Evolutionary conservation across 2,888 invertebrate genomes (phyloP), one percentile per base, ranked within the genome.

Genomic region (Frankliniella intonsa): DNA sequence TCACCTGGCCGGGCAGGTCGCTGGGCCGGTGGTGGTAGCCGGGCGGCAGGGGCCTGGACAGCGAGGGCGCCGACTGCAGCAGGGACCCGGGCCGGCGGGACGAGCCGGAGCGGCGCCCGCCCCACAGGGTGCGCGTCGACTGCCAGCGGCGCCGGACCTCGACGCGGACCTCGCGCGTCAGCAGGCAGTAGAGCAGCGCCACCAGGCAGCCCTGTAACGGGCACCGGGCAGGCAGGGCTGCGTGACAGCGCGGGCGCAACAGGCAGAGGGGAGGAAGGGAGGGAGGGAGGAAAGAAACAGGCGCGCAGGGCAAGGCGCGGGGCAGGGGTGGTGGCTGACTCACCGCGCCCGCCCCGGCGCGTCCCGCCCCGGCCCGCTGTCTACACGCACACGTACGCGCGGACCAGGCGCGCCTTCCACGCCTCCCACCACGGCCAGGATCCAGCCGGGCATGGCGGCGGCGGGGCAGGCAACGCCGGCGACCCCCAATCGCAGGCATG

Each of bases 171-270:
- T 93, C 92, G 65, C 90, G 90, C 85, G 92, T 92, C 83, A 92
- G 85, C 82, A 93, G 88, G 86, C 93, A 93, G 86, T 92, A 93
- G 11, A 92, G 88, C 11, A 92, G 85, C 8, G 92, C 91, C 51
- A 92, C 91, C 83, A 92, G 90, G 80, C 90, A 89, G 19, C 92
- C 92, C 92, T 92, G 86, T 82, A 87, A 87, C 19, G 83, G 82
- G 50, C 38, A 5, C 3, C 38, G 38, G 5, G 38, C 38, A 38
- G 38, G 38, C 2, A 5, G 38, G 3, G 38, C 38, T 2, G 38
- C 38, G 38, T 38, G 38, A 38, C 55, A 55, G 55, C 55, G 38
- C 51, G 51, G 9, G 55, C 1, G 65, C 9, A 65, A n/a, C 65
- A n/a, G 65, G 65, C 65, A 62, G 19, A 62, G 62, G 10, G n/a